Evolutionary conservation across 2,797 vertebrate species (phyloP).

Genomic region (Cuculus canorus): DNA sequence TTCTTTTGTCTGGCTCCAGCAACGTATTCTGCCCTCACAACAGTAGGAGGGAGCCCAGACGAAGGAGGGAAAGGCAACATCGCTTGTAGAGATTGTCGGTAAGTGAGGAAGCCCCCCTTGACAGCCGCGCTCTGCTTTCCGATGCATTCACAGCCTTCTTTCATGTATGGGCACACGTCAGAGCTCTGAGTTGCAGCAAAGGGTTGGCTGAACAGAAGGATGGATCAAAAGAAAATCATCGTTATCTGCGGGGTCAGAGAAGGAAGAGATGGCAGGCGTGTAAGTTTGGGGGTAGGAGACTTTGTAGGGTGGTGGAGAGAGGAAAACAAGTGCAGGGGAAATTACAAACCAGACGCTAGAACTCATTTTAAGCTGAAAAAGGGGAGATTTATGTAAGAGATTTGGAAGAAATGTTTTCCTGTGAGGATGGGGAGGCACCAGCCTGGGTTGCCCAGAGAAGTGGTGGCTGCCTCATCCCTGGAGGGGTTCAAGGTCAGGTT

Average conservation of each 20-base stretch:
- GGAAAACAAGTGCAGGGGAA: not conserved
- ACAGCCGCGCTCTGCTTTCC: not conserved
- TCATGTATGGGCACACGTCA: not conserved
- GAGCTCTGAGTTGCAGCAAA: not conserved
- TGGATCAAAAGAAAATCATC: not conserved
- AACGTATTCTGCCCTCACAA: not conserved
- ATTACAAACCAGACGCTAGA: not conserved
- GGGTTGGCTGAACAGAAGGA: not conserved
- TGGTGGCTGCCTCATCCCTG: too few relatives aligned
- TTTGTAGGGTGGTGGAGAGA: not conserved
- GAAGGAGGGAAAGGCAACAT: not conserved
- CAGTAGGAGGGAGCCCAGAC: not conserved
- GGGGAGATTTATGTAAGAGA: too few relatives aligned
- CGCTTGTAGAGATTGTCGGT: not conserved
- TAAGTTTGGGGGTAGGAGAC: not conserved
- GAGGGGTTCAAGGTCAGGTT: too few relatives aligned
- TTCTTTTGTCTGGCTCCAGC: conserved; percentile 51
- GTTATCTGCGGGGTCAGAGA: not conserved
- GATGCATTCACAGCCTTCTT: not conserved
- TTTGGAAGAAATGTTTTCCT: too few relatives aligned
- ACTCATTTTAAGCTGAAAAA: not conserved
- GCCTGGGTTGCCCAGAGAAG: too few relatives aligned
- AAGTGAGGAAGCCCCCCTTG: not conserved
- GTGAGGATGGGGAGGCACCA: too few relatives aligned
- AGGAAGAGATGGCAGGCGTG: not conserved